These are phyloP conservation scores for Threskiornis aethiopicus DNA, from an alignment of 2,797 vertebrate genomes.

Conservation along the genomic window DNA sequence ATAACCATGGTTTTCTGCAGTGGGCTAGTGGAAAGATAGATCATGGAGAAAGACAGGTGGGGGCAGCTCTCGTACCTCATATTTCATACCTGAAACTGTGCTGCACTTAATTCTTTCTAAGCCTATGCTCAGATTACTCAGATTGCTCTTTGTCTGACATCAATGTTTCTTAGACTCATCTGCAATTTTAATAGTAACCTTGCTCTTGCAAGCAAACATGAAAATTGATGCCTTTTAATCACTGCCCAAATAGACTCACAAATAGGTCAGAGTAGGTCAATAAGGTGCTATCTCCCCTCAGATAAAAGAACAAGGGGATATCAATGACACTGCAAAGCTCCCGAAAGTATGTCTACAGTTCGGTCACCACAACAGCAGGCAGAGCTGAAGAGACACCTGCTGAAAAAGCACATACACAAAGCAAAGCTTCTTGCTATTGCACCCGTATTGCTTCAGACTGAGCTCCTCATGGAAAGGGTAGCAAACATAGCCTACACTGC, in stretches of 20 bases:
- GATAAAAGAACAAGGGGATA: not conserved
- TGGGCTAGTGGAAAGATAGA: not conserved
- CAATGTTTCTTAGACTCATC: not conserved
- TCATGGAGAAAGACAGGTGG: not conserved
- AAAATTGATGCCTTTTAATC: constrained; percentile 4
- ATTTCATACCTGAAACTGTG: not conserved
- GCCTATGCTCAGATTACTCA: not conserved
- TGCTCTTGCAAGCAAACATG: not conserved
- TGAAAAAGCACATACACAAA: not conserved
- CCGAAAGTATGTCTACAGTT: not conserved
- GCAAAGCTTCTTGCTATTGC: not conserved
- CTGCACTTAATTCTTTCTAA: not conserved
- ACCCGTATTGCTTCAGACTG: not conserved
- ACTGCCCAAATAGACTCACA: not conserved
- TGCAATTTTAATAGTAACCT: not conserved
- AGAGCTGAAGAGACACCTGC: not conserved
- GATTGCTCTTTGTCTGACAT: not conserved
- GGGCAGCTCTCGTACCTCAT: not conserved
- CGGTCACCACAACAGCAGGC: accelerated
- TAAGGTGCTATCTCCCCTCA: not conserved
- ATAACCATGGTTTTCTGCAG: not conserved
- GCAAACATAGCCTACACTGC: not conserved
- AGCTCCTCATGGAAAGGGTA: not conserved
- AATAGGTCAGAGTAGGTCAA: not conserved
- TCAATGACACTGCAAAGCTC: not conserved